Base-by-base conservation (phyloP, 2,888 invertebrate species). In the Rhogogaster chlorosoma region DNA sequence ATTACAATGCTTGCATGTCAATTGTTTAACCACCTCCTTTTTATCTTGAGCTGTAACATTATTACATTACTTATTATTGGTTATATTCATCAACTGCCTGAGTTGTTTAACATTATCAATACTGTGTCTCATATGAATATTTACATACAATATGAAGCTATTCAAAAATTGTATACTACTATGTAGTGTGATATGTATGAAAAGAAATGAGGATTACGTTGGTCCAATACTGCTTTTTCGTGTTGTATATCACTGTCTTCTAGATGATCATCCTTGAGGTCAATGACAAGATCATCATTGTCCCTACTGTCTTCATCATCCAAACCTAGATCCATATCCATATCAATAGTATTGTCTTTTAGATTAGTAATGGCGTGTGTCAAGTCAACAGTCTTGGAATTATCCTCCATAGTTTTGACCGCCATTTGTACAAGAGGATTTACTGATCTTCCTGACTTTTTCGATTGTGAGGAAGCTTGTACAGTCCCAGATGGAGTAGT, bases 1-100 rank as follows among this genome's bases (percentile, higher is more conserved):
- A 3, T 88, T 86, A 84, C 93, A 93, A 73, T 93, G 92, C 38
- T 93, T 93, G 86, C 93, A 93, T 5, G 45, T 61, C 5, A 91
- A 32, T 15, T 86, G 67, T n/a, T 86, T 87, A 5, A 88, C 87
- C 7, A 6, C 57, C 0, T 85, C 64, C 3, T 84, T 85, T 6
- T 75, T 85, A 26, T 86, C 4, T 49, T 73, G 84, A 70, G 26
- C 86, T 87, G 26, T 32, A 42, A 83, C 70, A 67, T 26, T 9
- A 36, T 61, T 22, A 42, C 10, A 73, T 73, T 38, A 22, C 9
- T 26, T 36, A 38, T 75, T 75, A 45, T 26, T 12, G 10, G 42
- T 12, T n/a, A 32, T 38, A n/a, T 67, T 77, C 53, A 15, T 32
- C 7, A 53, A 67, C n/a, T 83, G 49, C 9, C 64, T 61, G 6